Evolutionary conservation across 1,140 invertebrate genomes (phyloP).

Genomic region (Bicyclus anynana): DNA sequence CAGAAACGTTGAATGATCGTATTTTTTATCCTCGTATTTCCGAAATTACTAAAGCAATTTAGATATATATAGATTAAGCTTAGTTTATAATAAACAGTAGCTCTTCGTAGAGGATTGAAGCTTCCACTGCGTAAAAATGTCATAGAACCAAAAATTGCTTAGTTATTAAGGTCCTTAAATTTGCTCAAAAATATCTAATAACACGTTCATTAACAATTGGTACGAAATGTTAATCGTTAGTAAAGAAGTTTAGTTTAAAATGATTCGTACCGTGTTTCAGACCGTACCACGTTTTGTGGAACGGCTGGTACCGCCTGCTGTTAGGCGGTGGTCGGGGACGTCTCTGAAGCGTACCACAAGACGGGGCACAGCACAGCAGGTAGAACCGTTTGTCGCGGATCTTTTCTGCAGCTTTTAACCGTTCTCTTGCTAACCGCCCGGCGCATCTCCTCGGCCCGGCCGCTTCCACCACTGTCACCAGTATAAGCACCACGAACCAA

Average conservation of each 20-base stretch:
- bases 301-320: slow-evolving; percentile 57
- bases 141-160: no score
- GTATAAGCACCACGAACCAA: slow-evolving; percentile 36
- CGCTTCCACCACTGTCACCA: slow-evolving; percentile 27
- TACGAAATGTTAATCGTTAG: no score
- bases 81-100: no score
- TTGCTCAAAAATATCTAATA: no score
- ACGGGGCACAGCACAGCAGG: slow-evolving; percentile 47
- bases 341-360: slow-evolving; percentile 33
- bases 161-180: no score
- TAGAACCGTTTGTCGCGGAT: slow-evolving; percentile 62
- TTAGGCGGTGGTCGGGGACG: slow-evolving; percentile 40
- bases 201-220: no score
- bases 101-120: no score
- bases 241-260: background rate
- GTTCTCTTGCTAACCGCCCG: slow-evolving; percentile 50
- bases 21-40: no score
- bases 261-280: slow-evolving; percentile 57
- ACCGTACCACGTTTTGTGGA: slow-evolving; percentile 66
- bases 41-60: no score
- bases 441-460: slow-evolving; percentile 48
- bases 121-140: no score
- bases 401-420: slow-evolving; percentile 64
- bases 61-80: no score
- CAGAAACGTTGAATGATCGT: no score